Conservation (phyloP, 1,140 invertebrate genomes). For the Calliopsis andreniformis region DNA sequence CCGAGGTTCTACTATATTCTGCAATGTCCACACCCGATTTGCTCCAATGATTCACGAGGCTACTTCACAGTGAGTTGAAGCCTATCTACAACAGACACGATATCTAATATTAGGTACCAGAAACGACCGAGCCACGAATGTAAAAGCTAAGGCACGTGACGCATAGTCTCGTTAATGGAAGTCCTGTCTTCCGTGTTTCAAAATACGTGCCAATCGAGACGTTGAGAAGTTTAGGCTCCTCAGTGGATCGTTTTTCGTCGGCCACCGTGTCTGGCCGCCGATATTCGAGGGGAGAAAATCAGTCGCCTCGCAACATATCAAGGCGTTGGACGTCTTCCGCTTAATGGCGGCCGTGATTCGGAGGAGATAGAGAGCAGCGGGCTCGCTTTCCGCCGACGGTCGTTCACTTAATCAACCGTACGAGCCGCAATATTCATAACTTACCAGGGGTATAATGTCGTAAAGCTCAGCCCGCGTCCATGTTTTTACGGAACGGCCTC, state of each 20-base stretch:
- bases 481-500: constrained; percentile 30
- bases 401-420: constrained; percentile 47
- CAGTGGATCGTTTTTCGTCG: not conserved
- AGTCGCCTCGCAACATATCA: not conserved
- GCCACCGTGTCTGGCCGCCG: not conserved
- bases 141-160: no score
- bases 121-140: not conserved
- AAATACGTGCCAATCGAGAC: not conserved
- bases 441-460: constrained; percentile 47
- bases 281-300: not conserved
- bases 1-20: no score
- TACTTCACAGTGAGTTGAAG: no score
- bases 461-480: constrained; percentile 29
- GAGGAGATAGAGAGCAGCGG: constrained; percentile 11
- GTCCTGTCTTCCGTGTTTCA: not conserved
- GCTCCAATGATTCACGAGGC: no score
- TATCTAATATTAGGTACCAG: constrained; percentile 8
- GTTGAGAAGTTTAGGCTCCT: no score
- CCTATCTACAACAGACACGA: no score
- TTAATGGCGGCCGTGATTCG: constrained; percentile 41
- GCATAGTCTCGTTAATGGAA: not conserved
- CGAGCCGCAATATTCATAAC: constrained; percentile 54
- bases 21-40: no score
- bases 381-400: not conserved
- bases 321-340: constrained; percentile 16